Evolutionary conservation across 2,113 vertebrate genomes (phyloP).

Genomic region (Istiophorus platypterus): DNA sequence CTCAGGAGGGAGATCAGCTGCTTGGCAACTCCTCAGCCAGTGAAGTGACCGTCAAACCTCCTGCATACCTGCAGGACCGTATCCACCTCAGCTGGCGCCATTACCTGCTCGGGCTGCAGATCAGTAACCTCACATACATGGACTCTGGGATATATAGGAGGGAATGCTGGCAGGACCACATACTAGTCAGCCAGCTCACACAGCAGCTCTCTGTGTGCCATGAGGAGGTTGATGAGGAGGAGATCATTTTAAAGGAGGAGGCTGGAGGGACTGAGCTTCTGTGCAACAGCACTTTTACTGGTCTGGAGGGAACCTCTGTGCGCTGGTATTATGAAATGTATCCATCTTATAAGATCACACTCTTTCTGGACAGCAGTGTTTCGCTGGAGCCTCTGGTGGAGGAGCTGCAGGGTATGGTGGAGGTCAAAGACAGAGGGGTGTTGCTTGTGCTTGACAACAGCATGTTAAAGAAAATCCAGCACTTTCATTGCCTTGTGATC

Average conservation of each 20-base stretch:
- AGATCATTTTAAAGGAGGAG: constrained; percentile 51
- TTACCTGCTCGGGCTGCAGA: constrained; percentile 67
- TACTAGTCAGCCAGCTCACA: constrained; percentile 11
- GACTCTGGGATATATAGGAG: constrained; percentile 79
- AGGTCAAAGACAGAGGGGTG: constrained; percentile 60
- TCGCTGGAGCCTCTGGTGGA: constrained; percentile 63
- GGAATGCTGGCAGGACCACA: constrained; percentile 78
- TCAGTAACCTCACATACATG: constrained; percentile 60
- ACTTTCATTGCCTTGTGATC: constrained; percentile 75
- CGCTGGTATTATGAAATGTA: constrained; percentile 77
- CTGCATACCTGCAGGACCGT: constrained; percentile 63
- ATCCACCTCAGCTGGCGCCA: constrained; percentile 17
- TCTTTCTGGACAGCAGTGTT: constrained; percentile 76
- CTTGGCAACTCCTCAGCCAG: constrained; percentile 76
- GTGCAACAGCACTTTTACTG: constrained; percentile 58
- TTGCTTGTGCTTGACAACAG: constrained; percentile 59
- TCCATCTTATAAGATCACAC: constrained; percentile 35
- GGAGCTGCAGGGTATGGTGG: constrained; percentile 46
- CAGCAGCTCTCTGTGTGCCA: constrained; percentile 74
- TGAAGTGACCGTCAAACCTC: neutral
- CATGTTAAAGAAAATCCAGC: constrained; percentile 38
- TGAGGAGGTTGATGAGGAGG: constrained; percentile 41
- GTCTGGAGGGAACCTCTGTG: constrained; percentile 47
- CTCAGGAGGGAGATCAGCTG: constrained; percentile 67
- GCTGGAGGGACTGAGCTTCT: constrained; percentile 45